Evolutionary conservation across 2,797 vertebrate species (phyloP), one percentile per base, ranked within the genome.

Genomic region (Dallia pectoralis): DNA sequence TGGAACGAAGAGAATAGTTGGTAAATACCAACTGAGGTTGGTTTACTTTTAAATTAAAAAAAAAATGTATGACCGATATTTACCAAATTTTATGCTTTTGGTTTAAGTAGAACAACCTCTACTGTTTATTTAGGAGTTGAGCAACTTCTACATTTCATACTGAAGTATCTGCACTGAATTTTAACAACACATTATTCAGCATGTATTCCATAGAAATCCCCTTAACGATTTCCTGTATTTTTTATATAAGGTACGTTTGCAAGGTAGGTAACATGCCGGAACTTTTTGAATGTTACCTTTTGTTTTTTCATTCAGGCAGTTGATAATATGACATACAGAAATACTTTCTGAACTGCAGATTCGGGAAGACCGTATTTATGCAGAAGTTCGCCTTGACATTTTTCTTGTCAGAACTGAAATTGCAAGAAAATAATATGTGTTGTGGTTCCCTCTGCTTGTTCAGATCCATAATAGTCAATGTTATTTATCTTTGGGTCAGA

Each of bases 341-440:
- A 29, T 2, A 27, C 22, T 62, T 53, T 53, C 61, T 15, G 29
- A 62, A 30, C 25, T 27, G 61, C 61, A 29, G 61, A 29, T 32
- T 62, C 30, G 27, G 2, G 27, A 62, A 62, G 27, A 4, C 25
- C 16, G 61, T 62, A 62, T 62, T 62, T 62, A 62, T 62, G 14
- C 5, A 62, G 29, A 62, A 27, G 25, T 25, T 27, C 14, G 4
- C 25, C 16, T 25, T 61, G 59, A 27, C 12, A 62, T 62, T 62
- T 53, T 30, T 71, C 53, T 18, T 74, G 70, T 71, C 59, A 71
- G n/a, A 11, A 78, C 51, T 64, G 51, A 74, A 64, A 69, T 78
- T 25, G 53, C 40, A 62, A 29, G 29, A 27, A 7, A 22, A 22
- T n/a, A 53, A 53, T n/a, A 2, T 1, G n/a, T 53, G 22, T 53